Base-by-base conservation (phyloP, 2,888 invertebrate genomes). In the Macaria liturata region DNA sequence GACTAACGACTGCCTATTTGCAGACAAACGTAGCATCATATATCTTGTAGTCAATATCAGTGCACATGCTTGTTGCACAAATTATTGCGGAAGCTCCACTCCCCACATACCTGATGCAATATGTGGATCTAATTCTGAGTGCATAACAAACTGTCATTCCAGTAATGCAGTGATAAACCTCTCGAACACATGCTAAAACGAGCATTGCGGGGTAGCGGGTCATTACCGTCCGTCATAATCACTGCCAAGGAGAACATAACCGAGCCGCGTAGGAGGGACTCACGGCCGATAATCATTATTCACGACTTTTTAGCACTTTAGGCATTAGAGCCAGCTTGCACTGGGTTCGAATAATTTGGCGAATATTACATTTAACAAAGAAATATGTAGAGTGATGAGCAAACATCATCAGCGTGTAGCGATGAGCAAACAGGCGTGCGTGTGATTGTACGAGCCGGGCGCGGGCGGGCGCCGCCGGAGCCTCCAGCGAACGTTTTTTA, bases 391-490 rank as follows among this genome's bases (percentile, higher is more conserved):
- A 76, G 52, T 46, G 39, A 78, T 76, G 80, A 72, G 79, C 80
- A 89, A 87, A 91, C 88, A 88, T 89, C 83, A 90, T 91, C 90
- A 90, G 82, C 74, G 80, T 71, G 77, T 70, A 68, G 73, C 79
- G 78, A 78, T 78, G 84, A 80, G 75, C 86, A 90, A 90, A 90
- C 81, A 89, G 68, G 75, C 74, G 78, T 78, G 84, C 83, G 86
- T 88, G 86, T 88, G 84, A 88, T 89, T 89, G 89, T 84, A 74
- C 20, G 20, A 20, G 20, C 76, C 62, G 68, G 67, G 62, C 65
- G 59, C 68, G 67, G 65, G 65, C 64, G 69, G 71, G 66, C 71
- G 69, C 67, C 69, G 65, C 65, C 71, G 75, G 20, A 20, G 20
- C 20, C 20, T 20, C 20, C 20, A 66, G 65, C 53, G 66, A 73